Base-by-base conservation (phyloP, 2,888 invertebrate species). In the Azorinus chamasolen region DNA sequence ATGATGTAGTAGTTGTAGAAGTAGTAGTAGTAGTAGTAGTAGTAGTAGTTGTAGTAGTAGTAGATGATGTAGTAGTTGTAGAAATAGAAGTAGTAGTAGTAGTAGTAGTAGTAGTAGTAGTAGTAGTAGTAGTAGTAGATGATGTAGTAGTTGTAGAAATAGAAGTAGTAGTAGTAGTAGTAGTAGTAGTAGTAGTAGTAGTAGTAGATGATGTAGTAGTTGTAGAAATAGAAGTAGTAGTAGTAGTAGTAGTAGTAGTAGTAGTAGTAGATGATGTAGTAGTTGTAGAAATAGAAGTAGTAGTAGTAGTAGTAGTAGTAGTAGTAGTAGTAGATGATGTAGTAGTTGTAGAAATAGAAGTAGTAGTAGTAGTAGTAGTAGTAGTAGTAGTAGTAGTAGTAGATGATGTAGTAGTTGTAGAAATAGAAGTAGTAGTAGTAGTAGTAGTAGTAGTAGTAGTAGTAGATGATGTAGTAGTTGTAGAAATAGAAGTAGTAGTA, bases 11-110 rank as follows among this genome's bases (percentile, higher is more conserved):
- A 45, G 45, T 45, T 8, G 45, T 45, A 45, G 20, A 8, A 45
- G 45, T 45, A 20, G 45, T 45, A 45, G 45, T 45, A 45, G 45
- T 45, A 45, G 45, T 45, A 45, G 45, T 45, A 45, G 45, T 45
- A 45, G 45, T 45, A 45, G 45, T 45, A 45, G 45, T 8, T 8
- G 45, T 45, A 45, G 45, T 45, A 45, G 45, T 45, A 45, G 45
- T 8, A 45, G 45, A 8, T 8, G 45, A 8, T 8, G 45, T 45
- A 45, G 45, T 45, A 45, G 45, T 45, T 8, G 45, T 45, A 45
- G 45, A 8, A 45, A 16, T 45, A 20, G n/a, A 8, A 45, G 45
- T 45, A 20, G 45, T 45, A 45, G 20, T 45, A 45, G 45, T 45
- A 45, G 45, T 45, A 8, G 45, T 45, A 45, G 45, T 45, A 5